These are phyloP conservation scores for Halcyon senegalensis DNA, from an alignment of 2,113 vertebrate genomes.

Conservation along the genomic window DNA sequence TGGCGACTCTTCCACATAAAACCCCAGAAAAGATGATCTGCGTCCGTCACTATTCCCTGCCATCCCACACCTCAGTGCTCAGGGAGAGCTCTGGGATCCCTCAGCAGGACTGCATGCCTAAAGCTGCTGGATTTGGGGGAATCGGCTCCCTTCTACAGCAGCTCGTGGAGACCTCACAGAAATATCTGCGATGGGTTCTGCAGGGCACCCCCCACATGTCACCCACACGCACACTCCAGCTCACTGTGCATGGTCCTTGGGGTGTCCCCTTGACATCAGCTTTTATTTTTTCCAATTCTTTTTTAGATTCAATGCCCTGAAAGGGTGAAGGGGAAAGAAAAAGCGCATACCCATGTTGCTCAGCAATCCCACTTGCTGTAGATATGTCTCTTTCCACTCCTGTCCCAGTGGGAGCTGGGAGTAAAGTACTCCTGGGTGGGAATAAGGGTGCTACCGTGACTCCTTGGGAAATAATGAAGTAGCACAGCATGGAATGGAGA, in stretches of 20 bases:
- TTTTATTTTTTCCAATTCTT: neutral
- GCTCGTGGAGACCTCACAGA: neutral
- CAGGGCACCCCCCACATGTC: neutral
- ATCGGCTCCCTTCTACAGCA: neutral
- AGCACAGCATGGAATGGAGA: constrained; percentile 35
- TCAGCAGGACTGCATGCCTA: fast-evolving
- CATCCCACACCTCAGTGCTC: neutral
- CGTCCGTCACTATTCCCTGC: neutral
- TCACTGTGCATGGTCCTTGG: fast-evolving
- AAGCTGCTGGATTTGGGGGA: neutral
- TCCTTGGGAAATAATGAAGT: constrained; percentile 23
- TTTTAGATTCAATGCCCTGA: neutral
- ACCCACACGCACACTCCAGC: fast-evolving
- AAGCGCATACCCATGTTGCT: neutral
- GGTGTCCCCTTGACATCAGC: neutral
- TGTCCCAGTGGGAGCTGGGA: neutral
- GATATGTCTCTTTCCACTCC: neutral
- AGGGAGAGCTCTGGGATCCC: neutral
- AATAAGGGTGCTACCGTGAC: fast-evolving
- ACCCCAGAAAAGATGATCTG: fast-evolving
- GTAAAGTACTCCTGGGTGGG: neutral
- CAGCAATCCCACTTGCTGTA: neutral
- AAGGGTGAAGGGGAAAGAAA: neutral
- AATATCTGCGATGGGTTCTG: neutral
- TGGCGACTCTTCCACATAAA: fast-evolving